Evolutionary conservation across 2,888 invertebrate species (phyloP), one percentile per base, ranked within the genome.

Genomic region (Serrognathus titanus): DNA sequence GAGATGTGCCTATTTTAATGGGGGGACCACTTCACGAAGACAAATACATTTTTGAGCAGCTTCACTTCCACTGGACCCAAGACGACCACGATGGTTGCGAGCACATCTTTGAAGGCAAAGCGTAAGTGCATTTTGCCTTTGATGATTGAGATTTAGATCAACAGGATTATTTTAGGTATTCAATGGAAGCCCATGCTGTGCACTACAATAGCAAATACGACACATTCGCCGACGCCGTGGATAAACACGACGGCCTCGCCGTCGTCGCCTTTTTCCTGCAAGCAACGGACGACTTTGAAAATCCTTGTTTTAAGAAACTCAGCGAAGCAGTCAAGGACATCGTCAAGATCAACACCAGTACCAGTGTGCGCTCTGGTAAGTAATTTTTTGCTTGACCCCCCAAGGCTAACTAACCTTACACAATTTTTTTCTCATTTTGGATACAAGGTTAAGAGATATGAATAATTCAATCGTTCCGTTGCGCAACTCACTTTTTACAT

Each of bases 11-110:
- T 0, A 80, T 81, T 31, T 75, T 88, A 2, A 78, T 79, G 46
- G 88, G 87, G 0, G 88, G 88, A 0, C 87, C 87, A 0, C 75
- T 88, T 6, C 79, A 78, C 52, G 78, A 84, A 8, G 83, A 86
- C 50, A 84, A 84, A 59, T 89, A 85, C 67, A 81, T 86, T 53
- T 88, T 90, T 60, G 88, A 88, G 64, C 90, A 91, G 72, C 80
- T 90, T 74, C 91, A 91, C 76, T 90, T 91, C 74, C 91, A 92
- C 74, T 91, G 91, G 90, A 85, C 86, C 1, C 86, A 87, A 16
- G 84, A 85, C 50, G 86, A 88, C 66, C 85, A 85, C 66, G 85
- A 85, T 38, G 91, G 91, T 10, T 90, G 90, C 66, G 92, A 92
- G 72, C 92, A 92, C 70, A 86, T 86, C 36, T 80, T 92, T 45